phyloP scores from a whole-genome alignment of 2,797 vertebrate genomes.

The Micromesistius poutassou region DNA sequence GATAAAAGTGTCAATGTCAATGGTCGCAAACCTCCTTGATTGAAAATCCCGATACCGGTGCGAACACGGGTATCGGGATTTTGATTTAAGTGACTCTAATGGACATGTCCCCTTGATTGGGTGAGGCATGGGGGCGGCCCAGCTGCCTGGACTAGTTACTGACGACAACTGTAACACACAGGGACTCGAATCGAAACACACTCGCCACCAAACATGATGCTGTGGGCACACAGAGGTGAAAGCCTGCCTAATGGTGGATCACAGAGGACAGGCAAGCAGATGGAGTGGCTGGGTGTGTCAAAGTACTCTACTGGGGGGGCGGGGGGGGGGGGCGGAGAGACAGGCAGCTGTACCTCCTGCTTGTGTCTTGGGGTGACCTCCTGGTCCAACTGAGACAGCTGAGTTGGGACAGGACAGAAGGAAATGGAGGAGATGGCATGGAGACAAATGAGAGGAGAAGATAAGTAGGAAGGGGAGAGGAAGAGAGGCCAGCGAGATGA shows the following conservation, averaged over 20 bases:
- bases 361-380: conserved; percentile 93
- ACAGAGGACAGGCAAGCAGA: not conserved
- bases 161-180: too few relatives aligned
- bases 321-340: conserved; percentile 6
- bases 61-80: too few relatives aligned
- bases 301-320: not conserved
- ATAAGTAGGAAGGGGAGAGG: conserved; percentile 38
- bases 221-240: not conserved
- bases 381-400: conserved; percentile 87
- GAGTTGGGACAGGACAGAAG: conserved; percentile 54
- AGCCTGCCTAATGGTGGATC: not conserved
- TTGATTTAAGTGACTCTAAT: not conserved
- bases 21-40: too few relatives aligned
- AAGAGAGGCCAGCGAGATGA: conserved; percentile 42
- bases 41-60: too few relatives aligned
- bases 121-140: not conserved
- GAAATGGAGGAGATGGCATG: not conserved
- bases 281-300: not conserved
- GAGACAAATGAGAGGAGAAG: conserved; percentile 19
- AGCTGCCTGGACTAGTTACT: too few relatives aligned
- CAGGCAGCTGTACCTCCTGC: conserved; percentile 85
- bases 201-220: not conserved
- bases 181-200: too few relatives aligned
- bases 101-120: not conserved
- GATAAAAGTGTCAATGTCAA: too few relatives aligned